A percentile compares a stretch with the other conserved stretches of the same genome.
Evolutionary conservation across 1,140 invertebrate species (phyloP).

Genomic region (Andricus grossulariae): DNA sequence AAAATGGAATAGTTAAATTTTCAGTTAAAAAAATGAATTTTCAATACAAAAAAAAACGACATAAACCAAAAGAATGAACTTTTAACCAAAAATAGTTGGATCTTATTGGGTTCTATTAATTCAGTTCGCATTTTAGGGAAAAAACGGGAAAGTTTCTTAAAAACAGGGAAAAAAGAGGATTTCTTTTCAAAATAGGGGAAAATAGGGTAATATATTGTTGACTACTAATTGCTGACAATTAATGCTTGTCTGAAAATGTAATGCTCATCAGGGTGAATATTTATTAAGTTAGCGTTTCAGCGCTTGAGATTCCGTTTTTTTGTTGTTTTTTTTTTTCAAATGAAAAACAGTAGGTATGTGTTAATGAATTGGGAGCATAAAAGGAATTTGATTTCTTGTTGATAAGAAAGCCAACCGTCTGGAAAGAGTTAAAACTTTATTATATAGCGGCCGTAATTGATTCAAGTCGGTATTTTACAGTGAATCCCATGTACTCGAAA

Average conservation of each 20-base stretch:
- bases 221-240: too few species aligned
- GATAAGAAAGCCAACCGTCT: slow-evolving; percentile 15
- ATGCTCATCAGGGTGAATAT: neutral
- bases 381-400: slow-evolving; percentile 28
- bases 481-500: slow-evolving; percentile 1
- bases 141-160: too few species aligned
- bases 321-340: neutral
- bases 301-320: slow-evolving; percentile 11
- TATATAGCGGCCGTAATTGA: slow-evolving; percentile 9
- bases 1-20: too few species aligned
- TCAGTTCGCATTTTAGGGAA: too few species aligned
- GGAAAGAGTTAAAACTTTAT: slow-evolving; percentile 30
- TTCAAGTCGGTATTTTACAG: slow-evolving; percentile 3
- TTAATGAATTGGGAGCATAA: slow-evolving; percentile 24
- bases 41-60: too few species aligned
- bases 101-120: too few species aligned
- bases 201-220: too few species aligned
- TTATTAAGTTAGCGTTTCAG: neutral
- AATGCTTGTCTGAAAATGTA: neutral
- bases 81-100: too few species aligned
- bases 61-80: too few species aligned
- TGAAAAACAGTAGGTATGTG: slow-evolving; percentile 23
- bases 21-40: too few species aligned
- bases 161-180: too few species aligned
- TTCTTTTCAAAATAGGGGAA: too few species aligned